Percentiles rank a stretch among this genome's conserved stretches.
These are phyloP conservation scores for Rhipidura dahli DNA, from an alignment of 2,113 vertebrate genomes.

Conservation along the genomic window DNA sequence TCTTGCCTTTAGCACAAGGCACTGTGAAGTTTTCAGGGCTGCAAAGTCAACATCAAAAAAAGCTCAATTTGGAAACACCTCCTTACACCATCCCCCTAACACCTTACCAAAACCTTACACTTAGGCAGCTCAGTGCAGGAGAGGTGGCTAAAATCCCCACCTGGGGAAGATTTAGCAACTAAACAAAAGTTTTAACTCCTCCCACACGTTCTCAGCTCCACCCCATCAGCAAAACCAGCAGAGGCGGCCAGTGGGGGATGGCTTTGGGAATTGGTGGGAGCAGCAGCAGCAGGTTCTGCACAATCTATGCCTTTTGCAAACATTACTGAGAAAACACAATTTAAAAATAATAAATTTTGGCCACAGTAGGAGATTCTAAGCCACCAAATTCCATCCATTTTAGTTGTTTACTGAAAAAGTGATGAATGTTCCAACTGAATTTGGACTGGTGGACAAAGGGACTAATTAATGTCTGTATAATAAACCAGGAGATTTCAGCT, in stretches of 20 bases:
- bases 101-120: neutral
- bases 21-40: neutral
- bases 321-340: neutral
- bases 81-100: too few species aligned
- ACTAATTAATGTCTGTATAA: neutral
- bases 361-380: neutral
- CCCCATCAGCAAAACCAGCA: neutral
- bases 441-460: neutral
- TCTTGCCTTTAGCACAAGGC: neutral
- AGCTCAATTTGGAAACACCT: neutral
- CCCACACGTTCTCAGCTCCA: rapidly evolving
- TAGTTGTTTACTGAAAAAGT: neutral
- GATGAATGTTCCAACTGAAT: neutral
- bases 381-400: neutral
- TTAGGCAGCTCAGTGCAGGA: neutral
- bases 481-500: neutral
- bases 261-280: neutral
- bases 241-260: neutral
- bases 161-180: neutral
- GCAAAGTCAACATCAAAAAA: neutral
- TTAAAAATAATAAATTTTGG: neutral
- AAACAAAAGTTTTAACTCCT: neutral
- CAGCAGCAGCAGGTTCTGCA: neutral
- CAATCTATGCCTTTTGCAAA: neutral
- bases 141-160: neutral